A percentile compares a stretch with the other conserved stretches of the same genome.
These are phyloP conservation scores for Aphaenogaster rudis DNA, from an alignment of 1,140 invertebrate genomes.

Conservation along the genomic window DNA sequence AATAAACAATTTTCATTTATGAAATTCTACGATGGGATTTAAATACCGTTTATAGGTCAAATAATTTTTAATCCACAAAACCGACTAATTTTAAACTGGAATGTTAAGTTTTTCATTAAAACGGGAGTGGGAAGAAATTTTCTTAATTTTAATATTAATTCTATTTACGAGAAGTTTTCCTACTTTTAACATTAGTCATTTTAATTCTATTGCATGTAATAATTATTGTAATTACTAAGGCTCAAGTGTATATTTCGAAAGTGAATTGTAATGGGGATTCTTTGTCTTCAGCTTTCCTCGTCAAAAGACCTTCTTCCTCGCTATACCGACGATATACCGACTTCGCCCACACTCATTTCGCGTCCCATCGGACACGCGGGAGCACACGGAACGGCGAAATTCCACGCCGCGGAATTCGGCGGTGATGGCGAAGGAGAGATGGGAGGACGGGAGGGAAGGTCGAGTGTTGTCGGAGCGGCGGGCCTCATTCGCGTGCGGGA, in stretches of 20 bases:
- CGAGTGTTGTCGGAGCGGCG: conserved; percentile 58
- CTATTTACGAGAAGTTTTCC: neutral
- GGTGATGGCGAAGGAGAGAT: neutral
- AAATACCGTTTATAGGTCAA: neutral
- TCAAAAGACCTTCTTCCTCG: neutral
- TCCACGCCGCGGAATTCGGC: conserved; percentile 52
- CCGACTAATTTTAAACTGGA: neutral
- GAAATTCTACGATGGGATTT: neutral
- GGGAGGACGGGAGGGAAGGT: neutral
- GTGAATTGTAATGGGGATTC: neutral
- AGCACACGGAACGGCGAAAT: conserved; percentile 52
- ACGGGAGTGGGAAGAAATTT: neutral
- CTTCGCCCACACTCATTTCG: conserved; percentile 47
- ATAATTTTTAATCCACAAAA: neutral
- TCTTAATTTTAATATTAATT: conserved; percentile 11
- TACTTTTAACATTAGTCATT: neutral
- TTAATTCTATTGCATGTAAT: neutral
- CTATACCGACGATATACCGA: neutral
- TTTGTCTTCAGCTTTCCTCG: neutral
- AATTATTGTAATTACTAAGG: neutral
- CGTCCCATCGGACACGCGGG: conserved; percentile 34
- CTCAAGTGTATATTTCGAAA: neutral
- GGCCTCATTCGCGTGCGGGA: conserved; percentile 82
- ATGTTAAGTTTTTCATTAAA: neutral
- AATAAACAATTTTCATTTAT: neutral